Evolutionary conservation across 2,113 vertebrate species (phyloP).

Genomic region (Peromyscus californicus): DNA sequence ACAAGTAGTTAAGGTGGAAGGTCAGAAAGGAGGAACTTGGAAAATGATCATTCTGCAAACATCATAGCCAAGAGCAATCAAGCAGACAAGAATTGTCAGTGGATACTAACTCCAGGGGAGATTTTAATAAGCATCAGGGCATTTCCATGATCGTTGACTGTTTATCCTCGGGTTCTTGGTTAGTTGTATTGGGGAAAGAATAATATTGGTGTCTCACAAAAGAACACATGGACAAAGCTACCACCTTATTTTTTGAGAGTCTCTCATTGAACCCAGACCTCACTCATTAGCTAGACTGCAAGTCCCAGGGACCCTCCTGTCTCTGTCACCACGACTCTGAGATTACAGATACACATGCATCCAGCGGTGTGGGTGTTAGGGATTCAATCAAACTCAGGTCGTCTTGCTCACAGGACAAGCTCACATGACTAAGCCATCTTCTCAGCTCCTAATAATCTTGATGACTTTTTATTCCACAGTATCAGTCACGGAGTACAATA

Average conservation of each 20-base stretch:
- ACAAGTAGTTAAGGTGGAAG: neutral
- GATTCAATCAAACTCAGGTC: neutral
- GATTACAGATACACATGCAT: too few relatives aligned
- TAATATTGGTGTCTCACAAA: neutral
- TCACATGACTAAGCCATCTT: neutral
- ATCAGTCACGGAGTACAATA: neutral
- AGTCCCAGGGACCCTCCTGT: neutral
- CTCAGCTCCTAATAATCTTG: neutral
- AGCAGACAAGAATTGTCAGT: neutral
- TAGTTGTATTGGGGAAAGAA: neutral
- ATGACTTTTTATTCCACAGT: neutral
- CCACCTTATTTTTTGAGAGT: neutral
- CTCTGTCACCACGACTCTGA: too few relatives aligned
- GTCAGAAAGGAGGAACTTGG: neutral
- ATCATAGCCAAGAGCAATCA: neutral
- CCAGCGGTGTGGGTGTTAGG: too few relatives aligned
- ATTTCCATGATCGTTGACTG: neutral
- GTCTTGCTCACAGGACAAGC: neutral
- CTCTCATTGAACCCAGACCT: neutral
- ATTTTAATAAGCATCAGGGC: neutral
- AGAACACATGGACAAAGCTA: neutral
- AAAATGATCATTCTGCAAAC: neutral
- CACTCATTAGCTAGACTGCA: neutral
- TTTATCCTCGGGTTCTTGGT: neutral
- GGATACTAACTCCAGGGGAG: neutral